Percentiles rank a stretch among this genome's conserved stretches.
Conservation (phyloP, 2,888 invertebrate species). For the Volucella inanis region DNA sequence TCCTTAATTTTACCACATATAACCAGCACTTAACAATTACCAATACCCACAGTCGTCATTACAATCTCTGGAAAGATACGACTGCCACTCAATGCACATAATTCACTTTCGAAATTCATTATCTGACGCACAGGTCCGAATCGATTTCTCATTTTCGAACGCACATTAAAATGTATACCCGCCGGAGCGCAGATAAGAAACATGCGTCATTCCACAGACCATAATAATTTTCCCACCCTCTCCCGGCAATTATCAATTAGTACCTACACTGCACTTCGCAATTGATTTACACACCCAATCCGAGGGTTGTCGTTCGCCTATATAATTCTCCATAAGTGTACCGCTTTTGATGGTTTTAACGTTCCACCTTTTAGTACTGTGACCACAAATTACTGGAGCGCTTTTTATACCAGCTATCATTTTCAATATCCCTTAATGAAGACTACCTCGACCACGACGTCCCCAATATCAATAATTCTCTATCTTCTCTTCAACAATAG, state of each 20-base stretch:
- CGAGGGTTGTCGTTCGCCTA: conserved; percentile 10
- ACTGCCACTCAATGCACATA: too few species aligned
- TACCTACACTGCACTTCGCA: conserved; percentile 6
- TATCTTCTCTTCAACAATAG: conserved; percentile 15
- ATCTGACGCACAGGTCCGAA: not conserved
- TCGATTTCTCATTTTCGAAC: conserved; percentile 8
- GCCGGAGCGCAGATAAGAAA: conserved; percentile 23
- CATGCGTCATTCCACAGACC: conserved; percentile 1
- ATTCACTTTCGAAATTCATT: not conserved
- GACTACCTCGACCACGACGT: conserved; percentile 1
- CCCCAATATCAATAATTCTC: too few species aligned
- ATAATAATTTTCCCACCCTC: conserved; percentile 10
- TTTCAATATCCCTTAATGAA: conserved; percentile 40
- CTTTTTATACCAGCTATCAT: conserved; percentile 51
- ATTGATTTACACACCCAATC: conserved; percentile 59
- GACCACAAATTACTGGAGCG: conserved; percentile 59
- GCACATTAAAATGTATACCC: conserved; percentile 4
- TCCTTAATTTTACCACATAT: too few species aligned
- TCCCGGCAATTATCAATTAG: conserved; percentile 62
- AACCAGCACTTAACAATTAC: too few species aligned
- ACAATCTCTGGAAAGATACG: too few species aligned
- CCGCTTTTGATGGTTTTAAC: conserved; percentile 37
- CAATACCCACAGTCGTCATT: too few species aligned
- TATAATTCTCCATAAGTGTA: conserved; percentile 21
- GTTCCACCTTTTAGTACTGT: conserved; percentile 38